These are phyloP conservation scores for Nymphalis urticae DNA, from an alignment of 2,888 invertebrate species.

Conservation along the genomic window DNA sequence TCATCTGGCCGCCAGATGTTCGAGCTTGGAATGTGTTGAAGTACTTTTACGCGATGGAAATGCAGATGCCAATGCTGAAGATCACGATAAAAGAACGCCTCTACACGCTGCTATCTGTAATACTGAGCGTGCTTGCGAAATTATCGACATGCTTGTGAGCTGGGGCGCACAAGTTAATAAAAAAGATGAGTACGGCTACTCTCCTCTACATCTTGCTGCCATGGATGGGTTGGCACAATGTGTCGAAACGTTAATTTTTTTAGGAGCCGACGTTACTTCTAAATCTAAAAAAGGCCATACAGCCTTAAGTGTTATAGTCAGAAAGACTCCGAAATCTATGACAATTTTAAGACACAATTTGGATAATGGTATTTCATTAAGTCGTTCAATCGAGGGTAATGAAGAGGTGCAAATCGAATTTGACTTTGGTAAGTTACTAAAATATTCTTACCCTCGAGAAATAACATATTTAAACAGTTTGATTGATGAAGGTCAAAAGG, in stretches of 20 bases:
- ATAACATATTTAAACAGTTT: constrained; percentile 93
- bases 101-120: constrained; percentile 91
- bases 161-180: constrained; percentile 92
- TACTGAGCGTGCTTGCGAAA: constrained; percentile 89
- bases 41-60: constrained; percentile 87
- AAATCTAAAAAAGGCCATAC: constrained; percentile 93
- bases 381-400: constrained; percentile 87
- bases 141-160: constrained; percentile 88
- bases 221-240: constrained; percentile 91
- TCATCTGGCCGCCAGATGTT: constrained; percentile 91
- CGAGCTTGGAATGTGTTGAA: constrained; percentile 91
- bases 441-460: constrained; percentile 91
- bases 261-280: constrained; percentile 93
- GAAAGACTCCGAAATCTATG: constrained; percentile 92
- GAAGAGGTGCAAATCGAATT: constrained; percentile 91
- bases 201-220: constrained; percentile 91
- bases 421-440: constrained; percentile 90
- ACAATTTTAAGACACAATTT: constrained; percentile 90
- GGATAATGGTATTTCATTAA: constrained; percentile 88
- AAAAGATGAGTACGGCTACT: constrained; percentile 92
- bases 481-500: constrained; percentile 93
- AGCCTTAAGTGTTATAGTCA: constrained; percentile 90
- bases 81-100: constrained; percentile 90
- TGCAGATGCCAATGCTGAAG: constrained; percentile 89
- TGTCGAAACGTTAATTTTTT: constrained; percentile 90